Conservation (phyloP, 2,113 vertebrate species). For the Chamaea fasciata region DNA sequence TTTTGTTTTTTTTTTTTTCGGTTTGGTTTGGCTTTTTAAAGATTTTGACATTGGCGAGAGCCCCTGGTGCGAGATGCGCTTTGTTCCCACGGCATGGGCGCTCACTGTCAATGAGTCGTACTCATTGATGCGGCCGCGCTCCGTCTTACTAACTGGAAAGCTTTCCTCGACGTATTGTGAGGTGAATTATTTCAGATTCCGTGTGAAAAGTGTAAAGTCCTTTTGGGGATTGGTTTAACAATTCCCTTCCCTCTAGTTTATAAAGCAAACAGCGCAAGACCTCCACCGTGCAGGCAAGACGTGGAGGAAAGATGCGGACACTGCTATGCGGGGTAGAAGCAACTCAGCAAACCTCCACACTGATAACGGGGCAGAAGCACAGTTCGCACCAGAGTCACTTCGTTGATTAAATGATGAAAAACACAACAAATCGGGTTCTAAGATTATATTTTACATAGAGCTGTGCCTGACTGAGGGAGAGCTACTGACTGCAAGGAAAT, state of each 20-base stretch:
- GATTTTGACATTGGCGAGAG: background rate
- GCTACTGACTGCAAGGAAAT: background rate
- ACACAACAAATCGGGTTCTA: background rate
- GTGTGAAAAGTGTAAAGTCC: background rate
- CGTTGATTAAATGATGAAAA: background rate
- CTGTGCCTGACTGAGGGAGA: background rate
- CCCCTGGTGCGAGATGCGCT: background rate
- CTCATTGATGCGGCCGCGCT: background rate
- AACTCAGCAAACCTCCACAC: background rate
- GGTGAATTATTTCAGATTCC: background rate
- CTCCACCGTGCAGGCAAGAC: background rate
- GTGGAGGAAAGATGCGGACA: background rate
- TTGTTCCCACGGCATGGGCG: fast-evolving
- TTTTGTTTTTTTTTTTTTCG: background rate
- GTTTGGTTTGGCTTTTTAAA: background rate
- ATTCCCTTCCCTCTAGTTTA: background rate
- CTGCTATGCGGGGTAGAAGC: background rate
- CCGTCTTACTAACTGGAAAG: background rate
- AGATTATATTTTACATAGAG: background rate
- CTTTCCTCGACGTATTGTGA: background rate
- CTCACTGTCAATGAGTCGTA: fast-evolving
- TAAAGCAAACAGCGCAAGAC: background rate
- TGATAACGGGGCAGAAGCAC: background rate
- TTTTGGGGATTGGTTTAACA: background rate
- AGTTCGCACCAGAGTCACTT: background rate